Evolutionary conservation across 2,888 invertebrate genomes (phyloP).

Genomic region (Lepidochrysops patricia): DNA sequence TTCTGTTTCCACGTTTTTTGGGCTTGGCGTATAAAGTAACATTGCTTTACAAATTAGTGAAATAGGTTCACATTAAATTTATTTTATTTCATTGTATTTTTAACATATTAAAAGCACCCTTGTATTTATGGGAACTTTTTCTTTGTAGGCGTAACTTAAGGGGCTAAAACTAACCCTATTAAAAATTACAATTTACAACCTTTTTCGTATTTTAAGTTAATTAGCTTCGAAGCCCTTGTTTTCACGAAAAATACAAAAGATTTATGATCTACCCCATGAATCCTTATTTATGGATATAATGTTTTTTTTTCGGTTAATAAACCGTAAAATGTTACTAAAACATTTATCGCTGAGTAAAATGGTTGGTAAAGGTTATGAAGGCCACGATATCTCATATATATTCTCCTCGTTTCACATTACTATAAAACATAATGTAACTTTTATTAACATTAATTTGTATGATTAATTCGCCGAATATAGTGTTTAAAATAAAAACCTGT

Average conservation of each 20-base stretch:
- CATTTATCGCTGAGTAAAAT: not conserved
- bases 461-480: not conserved
- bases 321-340: no score
- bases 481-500: not conserved
- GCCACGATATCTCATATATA: not conserved
- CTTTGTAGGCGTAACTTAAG: no score
- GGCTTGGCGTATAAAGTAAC: slow-evolving; percentile 5
- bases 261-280: no score
- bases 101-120: no score
- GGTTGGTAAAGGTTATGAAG: not conserved
- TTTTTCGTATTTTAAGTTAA: no score
- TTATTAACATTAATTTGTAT: slow-evolving; percentile 6
- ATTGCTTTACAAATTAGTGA: not conserved
- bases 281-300: no score
- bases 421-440: slow-evolving; percentile 4
- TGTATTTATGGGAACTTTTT: no score
- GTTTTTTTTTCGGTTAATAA: no score
- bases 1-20: slow-evolving; percentile 6
- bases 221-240: no score
- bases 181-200: not conserved
- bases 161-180: no score
- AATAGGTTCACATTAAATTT: not conserved
- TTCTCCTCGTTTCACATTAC: slow-evolving; percentile 1
- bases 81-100: no score
- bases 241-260: no score